Percentiles rank a stretch among this genome's conserved stretches.
Evolutionary conservation across 1,140 invertebrate species (phyloP).

Genomic region (Megalopta genalis): DNA sequence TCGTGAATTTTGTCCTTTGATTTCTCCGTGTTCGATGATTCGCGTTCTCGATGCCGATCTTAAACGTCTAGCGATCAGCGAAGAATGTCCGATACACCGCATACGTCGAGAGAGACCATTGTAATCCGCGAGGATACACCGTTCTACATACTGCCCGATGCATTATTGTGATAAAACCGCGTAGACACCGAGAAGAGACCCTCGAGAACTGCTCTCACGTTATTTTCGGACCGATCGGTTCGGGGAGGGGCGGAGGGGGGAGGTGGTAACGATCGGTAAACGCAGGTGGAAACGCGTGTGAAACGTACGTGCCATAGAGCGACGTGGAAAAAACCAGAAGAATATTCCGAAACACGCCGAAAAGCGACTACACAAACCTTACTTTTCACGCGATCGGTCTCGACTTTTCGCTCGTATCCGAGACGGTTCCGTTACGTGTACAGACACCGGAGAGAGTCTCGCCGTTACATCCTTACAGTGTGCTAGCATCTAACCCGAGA

Average conservation of each 20-base stretch:
- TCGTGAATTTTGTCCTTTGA: not conserved
- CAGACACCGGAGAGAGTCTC: slow-evolving; percentile 11
- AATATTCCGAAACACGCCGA: not conserved
- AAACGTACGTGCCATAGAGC: slow-evolving; percentile 18
- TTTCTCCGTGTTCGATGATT: not conserved
- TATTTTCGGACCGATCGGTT: not conserved
- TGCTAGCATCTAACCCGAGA: slow-evolving; percentile 39
- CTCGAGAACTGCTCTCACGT: not conserved
- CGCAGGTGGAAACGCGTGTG: not conserved
- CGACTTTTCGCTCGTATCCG: not conserved
- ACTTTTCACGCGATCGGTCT: not conserved
- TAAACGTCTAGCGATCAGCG: not conserved
- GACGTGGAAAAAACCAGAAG: not conserved
- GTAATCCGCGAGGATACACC: not conserved
- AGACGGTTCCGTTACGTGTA: not conserved
- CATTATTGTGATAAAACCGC: not conserved
- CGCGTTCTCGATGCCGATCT: not conserved
- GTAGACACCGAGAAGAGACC: not conserved
- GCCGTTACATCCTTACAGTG: slow-evolving; percentile 31
- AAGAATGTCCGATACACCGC: too few relatives aligned
- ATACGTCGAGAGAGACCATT: not conserved
- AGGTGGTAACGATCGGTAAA: not conserved
- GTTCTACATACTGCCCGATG: not conserved
- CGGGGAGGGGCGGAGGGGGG: too few relatives aligned
- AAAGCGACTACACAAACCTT: not conserved